Evolutionary conservation across 2,113 vertebrate genomes (phyloP).

Genomic region (Corythoichthys haematopterus): DNA sequence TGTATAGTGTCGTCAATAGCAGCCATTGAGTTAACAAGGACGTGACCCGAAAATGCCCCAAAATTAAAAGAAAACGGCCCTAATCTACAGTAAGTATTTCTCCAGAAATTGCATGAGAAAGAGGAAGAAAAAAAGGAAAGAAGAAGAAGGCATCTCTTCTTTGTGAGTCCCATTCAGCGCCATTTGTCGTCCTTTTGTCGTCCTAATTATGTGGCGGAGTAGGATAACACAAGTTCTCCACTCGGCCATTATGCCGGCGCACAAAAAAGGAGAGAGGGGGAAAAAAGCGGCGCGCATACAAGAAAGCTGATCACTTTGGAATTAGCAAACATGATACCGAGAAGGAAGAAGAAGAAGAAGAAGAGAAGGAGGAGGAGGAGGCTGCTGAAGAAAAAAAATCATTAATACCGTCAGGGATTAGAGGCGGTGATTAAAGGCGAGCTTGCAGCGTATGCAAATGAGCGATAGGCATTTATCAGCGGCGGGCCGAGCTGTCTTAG

Average conservation of each 20-base stretch:
- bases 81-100: not conserved
- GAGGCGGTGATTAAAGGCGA: conserved; percentile 99
- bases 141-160: conserved; percentile 66
- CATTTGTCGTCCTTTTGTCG: conserved; percentile 99
- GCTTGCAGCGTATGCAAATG: conserved; percentile 99
- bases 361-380: not conserved
- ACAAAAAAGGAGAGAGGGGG: conserved; percentile 89
- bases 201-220: conserved; percentile 99
- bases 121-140: conserved; percentile 58
- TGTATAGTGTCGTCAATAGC: too few species aligned
- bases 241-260: conserved; percentile 97
- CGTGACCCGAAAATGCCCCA: too few species aligned
- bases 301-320: conserved; percentile 99
- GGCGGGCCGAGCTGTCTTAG: conserved; percentile 97
- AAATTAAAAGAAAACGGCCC: too few species aligned
- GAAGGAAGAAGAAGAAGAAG: conserved; percentile 78
- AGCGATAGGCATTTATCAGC: conserved; percentile 99
- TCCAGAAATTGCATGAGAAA: conserved; percentile 22
- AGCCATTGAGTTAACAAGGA: too few species aligned
- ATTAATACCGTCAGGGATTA: conserved; percentile 99
- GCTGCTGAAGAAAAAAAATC: conserved; percentile 81
- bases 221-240: conserved; percentile 99
- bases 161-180: conserved; percentile 95
- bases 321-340: conserved; percentile 99
- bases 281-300: conserved; percentile 78